Evolutionary conservation across 1,140 invertebrate species (phyloP), one percentile per base, ranked within the genome.

Genomic region (Meloidogyne hapla): DNA sequence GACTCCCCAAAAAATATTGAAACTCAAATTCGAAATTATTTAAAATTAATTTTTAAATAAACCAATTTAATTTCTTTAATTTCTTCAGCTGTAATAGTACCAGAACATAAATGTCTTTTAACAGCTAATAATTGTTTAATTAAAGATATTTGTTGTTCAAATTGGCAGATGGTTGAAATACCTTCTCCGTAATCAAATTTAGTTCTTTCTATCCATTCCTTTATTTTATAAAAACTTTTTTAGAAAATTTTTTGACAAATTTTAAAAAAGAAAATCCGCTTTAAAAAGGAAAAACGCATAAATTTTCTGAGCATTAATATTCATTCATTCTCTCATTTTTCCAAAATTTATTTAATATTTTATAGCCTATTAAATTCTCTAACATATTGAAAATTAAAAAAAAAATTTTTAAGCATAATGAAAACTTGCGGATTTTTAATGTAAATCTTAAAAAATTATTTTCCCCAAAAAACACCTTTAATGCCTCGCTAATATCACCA

Each of bases 61-160:
- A 73, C 69, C 25, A 64, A 33, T 33, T 84, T 68, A 26, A 85
- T 40, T 48, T 80, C 77, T 26, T 75, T 74, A 10, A 83, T 45
- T 68, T 83, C 82, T 26, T 80, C 82, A 10, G 77, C 69, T 12
- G 82, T 84, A 18, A 83, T 78, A 62, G 74, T 84, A 25, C 83
- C 83, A 21, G 82, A 80, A 21, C 77, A 28, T 5, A 83, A 73
- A 42, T 83, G 73, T 28, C 84, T 82, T 23, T 70, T 56, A 21
- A 80, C 72, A 15, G 71, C 25, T 65, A 83, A 77, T 40, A 83
- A 65, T 21, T 85, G 81, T 21, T 80, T 75, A 61, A 83, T 73
- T 23, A 61, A 64, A 56, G 75, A 15, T 62, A 71, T 63, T 40
- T 63, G 56, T 65, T 69, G 56, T 64, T 69, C 38, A n/a, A 40